Base-by-base conservation (phyloP, 92 coral and sea anemone species). In the Phenganax subtilis region DNA sequence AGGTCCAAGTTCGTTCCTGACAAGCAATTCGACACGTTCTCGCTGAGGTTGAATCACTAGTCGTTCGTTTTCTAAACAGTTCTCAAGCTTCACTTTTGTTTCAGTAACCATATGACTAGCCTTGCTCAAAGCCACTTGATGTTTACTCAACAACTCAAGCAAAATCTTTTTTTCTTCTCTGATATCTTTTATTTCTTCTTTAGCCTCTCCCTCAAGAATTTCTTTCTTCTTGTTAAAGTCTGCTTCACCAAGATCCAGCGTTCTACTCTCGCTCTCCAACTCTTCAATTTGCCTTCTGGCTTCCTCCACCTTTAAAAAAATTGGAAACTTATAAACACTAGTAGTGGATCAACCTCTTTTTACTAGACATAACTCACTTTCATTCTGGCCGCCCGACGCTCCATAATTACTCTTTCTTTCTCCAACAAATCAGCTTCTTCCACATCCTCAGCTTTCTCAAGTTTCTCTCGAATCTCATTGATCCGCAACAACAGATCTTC, bases 91-190 rank as follows among this genome's bases (percentile, higher is more conserved):
- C 5, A 93, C 91, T 51, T 94, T 94, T 3, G 98, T 94, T 84
- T 94, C 98, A 2, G 98, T 92, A 7, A 94, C 98, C 98, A 94
- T 94, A 60, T 88, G 92, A 11, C 94, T 94, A 14, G 98, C 98
- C 64, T 94, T 94, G 14, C 85, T 92, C 51, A 91, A 89, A 17
- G 98, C 98, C 10, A 91, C 81, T 72, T 94, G 97, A 71, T 94
- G 98, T 62, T 94, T 94, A 75, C 89, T 80, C 64, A 88, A 83
- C 12, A 94, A 85, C 80, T 94, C 98, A 66, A 78, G 86, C 67
- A 94, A 75, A 8, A 94, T 94, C 81, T 91, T 91, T 83, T 93
- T 90, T 58, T 94, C 98, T 80, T 94, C 98, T 57, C 97, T 87
- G 44, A 94, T 94, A 74, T 94, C 98, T 80, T 92, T 94, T 47